Conservation (phyloP, 2,797 vertebrate genomes). For the Ciconia nigra region DNA sequence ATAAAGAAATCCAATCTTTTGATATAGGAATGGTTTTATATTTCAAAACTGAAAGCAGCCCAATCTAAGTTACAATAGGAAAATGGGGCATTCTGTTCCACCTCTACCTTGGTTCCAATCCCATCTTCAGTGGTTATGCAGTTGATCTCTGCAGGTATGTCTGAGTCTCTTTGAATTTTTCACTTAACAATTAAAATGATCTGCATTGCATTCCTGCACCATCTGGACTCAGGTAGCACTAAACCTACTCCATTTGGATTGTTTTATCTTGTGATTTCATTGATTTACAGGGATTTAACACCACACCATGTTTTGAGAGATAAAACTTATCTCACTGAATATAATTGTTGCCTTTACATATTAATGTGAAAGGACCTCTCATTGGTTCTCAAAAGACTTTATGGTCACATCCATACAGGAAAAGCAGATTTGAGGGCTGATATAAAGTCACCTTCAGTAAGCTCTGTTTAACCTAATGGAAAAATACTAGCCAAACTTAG, state of each 20-base stretch:
- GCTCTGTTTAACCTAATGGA: background rate
- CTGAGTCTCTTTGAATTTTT: background rate
- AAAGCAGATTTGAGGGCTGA: background rate
- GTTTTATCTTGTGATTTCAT: background rate
- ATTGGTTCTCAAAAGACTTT: background rate
- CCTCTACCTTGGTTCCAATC: background rate
- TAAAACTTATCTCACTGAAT: background rate
- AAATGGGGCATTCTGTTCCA: background rate
- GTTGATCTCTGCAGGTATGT: background rate
- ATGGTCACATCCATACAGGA: background rate
- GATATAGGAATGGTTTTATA: background rate
- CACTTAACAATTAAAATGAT: background rate
- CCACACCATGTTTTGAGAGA: background rate
- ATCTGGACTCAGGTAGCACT: background rate
- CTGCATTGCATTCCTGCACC: background rate
- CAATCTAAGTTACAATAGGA: background rate
- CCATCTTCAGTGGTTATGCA: background rate
- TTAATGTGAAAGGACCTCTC: background rate
- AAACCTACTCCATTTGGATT: background rate
- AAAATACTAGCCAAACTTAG: background rate
- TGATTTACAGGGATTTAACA: background rate
- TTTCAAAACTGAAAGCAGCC: background rate
- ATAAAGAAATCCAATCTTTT: background rate
- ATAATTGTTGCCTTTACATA: background rate
- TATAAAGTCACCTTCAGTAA: background rate